Evolutionary conservation across 2,797 vertebrate species (phyloP).

Genomic region (Bucorvus abyssinicus): DNA sequence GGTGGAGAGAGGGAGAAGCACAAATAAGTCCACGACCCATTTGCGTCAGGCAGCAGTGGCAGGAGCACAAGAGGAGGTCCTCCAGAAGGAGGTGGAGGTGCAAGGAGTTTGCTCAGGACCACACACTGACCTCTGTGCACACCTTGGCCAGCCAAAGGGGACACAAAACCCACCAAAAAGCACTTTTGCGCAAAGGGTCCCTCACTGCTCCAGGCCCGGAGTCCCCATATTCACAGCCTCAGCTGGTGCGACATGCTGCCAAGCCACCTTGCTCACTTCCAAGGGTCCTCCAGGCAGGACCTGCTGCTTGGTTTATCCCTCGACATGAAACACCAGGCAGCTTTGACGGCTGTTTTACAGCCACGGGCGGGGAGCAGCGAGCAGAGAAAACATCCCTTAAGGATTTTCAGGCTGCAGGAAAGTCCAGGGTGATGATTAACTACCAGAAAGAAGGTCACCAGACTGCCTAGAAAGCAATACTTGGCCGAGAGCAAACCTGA

Average conservation of each 20-base stretch:
- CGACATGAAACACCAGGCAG: neutral
- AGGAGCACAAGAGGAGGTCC: neutral
- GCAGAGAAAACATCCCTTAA: neutral
- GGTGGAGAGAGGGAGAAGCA: neutral
- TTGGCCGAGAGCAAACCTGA: neutral
- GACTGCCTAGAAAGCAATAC: neutral
- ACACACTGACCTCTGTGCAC: accelerated
- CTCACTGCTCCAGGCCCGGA: neutral
- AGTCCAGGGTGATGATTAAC: neutral
- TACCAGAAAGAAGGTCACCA: neutral
- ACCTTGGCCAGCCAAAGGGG: accelerated
- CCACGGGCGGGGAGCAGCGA: neutral
- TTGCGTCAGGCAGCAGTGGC: neutral
- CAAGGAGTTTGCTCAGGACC: neutral
- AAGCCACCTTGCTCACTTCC: neutral
- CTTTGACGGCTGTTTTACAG: neutral
- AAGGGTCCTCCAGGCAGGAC: neutral
- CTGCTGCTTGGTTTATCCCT: neutral
- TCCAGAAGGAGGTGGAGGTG: neutral
- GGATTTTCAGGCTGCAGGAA: neutral
- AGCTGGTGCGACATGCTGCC: neutral
- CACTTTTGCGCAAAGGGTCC: accelerated
- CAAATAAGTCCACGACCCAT: accelerated
- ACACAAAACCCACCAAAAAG: neutral
- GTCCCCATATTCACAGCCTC: neutral